A percentile compares a stretch with the other conserved stretches of the same genome.
Evolutionary conservation across 2,797 vertebrate species (phyloP).

Genomic region (Poeciliopsis infans): DNA sequence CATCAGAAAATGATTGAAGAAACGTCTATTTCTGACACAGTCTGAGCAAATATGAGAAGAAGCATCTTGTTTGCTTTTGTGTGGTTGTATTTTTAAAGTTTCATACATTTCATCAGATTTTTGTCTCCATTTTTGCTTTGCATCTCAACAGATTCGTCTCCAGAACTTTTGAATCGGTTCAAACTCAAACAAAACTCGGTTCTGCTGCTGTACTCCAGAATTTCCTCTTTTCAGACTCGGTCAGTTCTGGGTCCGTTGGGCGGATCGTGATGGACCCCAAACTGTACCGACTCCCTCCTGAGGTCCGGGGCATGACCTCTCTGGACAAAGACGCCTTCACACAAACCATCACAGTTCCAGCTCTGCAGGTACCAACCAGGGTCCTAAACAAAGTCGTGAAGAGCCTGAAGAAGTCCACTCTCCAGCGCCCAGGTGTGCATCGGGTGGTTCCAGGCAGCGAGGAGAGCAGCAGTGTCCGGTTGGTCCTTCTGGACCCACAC

Average conservation of each 20-base stretch:
- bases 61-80: too few species aligned
- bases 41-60: too few species aligned
- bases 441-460: constrained; percentile 85
- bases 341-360: constrained; percentile 87
- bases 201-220: not conserved
- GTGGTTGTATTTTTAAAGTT: not conserved
- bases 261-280: constrained; percentile 70
- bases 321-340: constrained; percentile 89
- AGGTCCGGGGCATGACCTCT: constrained; percentile 90
- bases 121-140: not conserved
- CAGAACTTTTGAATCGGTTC: constrained; percentile 40
- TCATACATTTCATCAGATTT: not conserved
- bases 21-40: too few species aligned
- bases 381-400: constrained; percentile 82
- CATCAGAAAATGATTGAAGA: too few species aligned
- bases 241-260: constrained; percentile 25
- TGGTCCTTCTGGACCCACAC: constrained; percentile 90
- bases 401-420: constrained; percentile 82
- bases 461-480: constrained; percentile 63
- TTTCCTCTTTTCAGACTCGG: constrained; percentile 6
- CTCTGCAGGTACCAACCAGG: constrained; percentile 85
- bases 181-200: constrained; percentile 27
- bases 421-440: constrained; percentile 88
- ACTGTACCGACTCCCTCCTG: constrained; percentile 80
- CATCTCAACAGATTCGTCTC: constrained; percentile 50